Conservation (phyloP, 2,113 vertebrate genomes). For the Salvelinus fontinalis region DNA sequence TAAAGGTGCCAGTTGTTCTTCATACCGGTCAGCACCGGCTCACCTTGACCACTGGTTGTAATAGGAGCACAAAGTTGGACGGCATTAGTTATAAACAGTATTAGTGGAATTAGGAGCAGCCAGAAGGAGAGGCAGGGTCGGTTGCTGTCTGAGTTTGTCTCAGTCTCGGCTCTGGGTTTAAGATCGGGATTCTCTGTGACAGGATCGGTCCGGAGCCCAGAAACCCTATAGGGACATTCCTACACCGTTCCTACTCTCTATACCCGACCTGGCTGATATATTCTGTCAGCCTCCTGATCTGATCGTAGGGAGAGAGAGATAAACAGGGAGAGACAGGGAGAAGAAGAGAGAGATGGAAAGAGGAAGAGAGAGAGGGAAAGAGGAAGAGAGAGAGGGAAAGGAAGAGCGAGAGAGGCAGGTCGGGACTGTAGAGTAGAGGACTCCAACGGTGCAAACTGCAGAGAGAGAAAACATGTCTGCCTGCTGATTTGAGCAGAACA, state of each 20-base stretch:
- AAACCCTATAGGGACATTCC: constrained; percentile 28
- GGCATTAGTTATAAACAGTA: not conserved
- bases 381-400: no score
- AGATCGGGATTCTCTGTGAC: constrained; percentile 36
- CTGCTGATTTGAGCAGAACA: constrained; percentile 48
- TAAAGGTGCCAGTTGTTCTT: no score
- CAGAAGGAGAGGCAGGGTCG: constrained; percentile 2
- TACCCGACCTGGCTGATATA: constrained; percentile 21
- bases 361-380: no score
- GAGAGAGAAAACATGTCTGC: constrained; percentile 40
- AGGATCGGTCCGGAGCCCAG: constrained; percentile 40
- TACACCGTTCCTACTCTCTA: constrained; percentile 15
- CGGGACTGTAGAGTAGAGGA: constrained; percentile 14
- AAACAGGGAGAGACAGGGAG: no score
- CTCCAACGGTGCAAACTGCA: constrained; percentile 53
- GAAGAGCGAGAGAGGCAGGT: not conserved
- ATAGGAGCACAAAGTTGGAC: no score
- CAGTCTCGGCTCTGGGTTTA: constrained; percentile 14
- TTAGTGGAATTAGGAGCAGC: constrained; percentile 23
- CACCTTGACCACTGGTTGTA: no score
- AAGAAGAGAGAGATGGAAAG: no score
- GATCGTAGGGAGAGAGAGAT: not conserved
- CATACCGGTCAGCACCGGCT: no score
- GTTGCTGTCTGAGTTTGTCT: constrained; percentile 27
- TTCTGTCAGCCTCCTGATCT: constrained; percentile 38